These are phyloP conservation scores for Paralichthys olivaceus DNA, from an alignment of 2,113 vertebrate species.

Conservation along the genomic window DNA sequence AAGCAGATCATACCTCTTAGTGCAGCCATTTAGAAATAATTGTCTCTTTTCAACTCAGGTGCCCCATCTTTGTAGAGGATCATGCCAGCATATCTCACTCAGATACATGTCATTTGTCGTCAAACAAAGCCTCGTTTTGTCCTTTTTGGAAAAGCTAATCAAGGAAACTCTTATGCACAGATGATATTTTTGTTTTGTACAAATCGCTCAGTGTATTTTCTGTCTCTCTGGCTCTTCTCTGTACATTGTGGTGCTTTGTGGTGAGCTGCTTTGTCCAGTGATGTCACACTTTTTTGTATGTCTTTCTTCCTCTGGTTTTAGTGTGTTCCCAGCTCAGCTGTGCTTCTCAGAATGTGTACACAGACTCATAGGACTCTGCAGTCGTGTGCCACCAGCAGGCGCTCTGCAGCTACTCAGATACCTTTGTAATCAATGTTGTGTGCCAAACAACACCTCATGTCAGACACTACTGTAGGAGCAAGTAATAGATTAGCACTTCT, in stretches of 20 bases:
- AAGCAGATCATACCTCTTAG: slow-evolving; percentile 58
- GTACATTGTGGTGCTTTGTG: slow-evolving; percentile 68
- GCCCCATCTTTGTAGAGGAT: slow-evolving; percentile 58
- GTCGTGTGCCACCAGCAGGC: slow-evolving; percentile 49
- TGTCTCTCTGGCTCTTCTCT: slow-evolving; percentile 46
- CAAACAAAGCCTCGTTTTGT: slow-evolving; percentile 37
- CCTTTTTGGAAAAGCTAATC: slow-evolving; percentile 39
- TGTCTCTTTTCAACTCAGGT: slow-evolving; percentile 74
- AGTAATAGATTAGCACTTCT: slow-evolving; percentile 35
- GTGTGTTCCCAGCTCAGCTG: slow-evolving; percentile 33
- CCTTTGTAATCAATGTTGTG: slow-evolving; percentile 34
- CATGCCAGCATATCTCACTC: slow-evolving; percentile 52
- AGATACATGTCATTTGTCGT: slow-evolving; percentile 45
- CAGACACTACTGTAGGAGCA: slow-evolving; percentile 45
- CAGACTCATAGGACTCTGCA: slow-evolving; percentile 31
- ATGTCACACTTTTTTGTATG: slow-evolving; percentile 47
- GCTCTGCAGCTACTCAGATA: slow-evolving; percentile 44
- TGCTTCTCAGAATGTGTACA: slow-evolving; percentile 44
- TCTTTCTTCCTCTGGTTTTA: slow-evolving; percentile 29
- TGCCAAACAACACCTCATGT: slow-evolving; percentile 41
- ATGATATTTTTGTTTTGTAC: slow-evolving; percentile 51
- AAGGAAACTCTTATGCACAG: slow-evolving; percentile 51
- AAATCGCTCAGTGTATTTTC: slow-evolving; percentile 43
- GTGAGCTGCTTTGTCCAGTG: slow-evolving; percentile 63
- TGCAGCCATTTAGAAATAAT: slow-evolving; percentile 53